These are phyloP conservation scores for Picus viridis DNA, from an alignment of 2,797 vertebrate species.

Conservation along the genomic window DNA sequence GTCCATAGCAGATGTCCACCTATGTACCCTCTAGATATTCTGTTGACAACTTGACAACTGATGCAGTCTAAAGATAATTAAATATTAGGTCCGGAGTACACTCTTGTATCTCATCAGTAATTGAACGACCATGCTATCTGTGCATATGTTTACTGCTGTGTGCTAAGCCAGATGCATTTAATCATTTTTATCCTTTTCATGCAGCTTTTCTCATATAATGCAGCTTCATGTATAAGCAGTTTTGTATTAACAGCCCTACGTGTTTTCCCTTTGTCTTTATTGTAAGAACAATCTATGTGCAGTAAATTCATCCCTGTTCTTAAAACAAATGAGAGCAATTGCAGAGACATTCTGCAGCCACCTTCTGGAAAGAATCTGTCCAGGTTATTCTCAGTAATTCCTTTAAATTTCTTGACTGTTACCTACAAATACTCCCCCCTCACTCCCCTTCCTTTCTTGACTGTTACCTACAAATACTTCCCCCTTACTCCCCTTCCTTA, in stretches of 20 bases:
- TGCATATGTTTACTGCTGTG: neutral
- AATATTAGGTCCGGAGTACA: slow-evolving; percentile 34
- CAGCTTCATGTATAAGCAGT: neutral
- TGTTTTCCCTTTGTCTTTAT: neutral
- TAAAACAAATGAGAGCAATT: neutral
- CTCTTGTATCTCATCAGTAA: slow-evolving; percentile 3
- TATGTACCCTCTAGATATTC: neutral
- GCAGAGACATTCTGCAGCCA: neutral
- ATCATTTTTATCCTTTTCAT: slow-evolving; percentile 10
- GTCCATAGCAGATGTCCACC: slow-evolving; percentile 15
- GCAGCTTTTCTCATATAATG: neutral
- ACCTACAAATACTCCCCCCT: neutral
- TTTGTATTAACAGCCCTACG: neutral
- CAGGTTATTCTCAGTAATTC: neutral
- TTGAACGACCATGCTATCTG: neutral
- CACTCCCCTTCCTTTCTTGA: neutral
- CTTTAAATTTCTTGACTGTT: neutral
- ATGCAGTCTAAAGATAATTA: slow-evolving; percentile 40
- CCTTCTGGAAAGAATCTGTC: neutral
- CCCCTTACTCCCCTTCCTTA: fast-evolving
- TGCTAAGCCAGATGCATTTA: slow-evolving; percentile 26
- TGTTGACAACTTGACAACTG: slow-evolving; percentile 22
- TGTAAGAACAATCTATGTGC: neutral
- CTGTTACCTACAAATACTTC: neutral
- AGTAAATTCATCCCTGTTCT: neutral